Conservation (phyloP, 92 coral and sea anemone species). For the Porites rus region DNA sequence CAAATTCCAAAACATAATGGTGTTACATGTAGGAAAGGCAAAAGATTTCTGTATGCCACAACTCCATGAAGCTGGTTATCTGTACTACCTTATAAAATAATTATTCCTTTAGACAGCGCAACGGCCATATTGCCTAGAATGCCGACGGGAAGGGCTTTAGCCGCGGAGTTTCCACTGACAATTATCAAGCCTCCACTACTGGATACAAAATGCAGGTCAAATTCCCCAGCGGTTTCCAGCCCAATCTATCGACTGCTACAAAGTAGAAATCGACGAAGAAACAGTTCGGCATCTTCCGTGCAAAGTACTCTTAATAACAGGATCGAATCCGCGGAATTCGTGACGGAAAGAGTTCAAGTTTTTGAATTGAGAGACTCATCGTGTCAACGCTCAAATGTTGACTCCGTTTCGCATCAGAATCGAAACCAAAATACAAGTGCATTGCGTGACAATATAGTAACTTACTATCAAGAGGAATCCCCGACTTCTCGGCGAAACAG, state of each 20-base stretch:
- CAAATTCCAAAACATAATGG: slow-evolving; percentile 8
- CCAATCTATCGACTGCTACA: slow-evolving; percentile 65
- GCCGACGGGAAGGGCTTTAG: slow-evolving; percentile 28
- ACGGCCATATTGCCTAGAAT: slow-evolving; percentile 70
- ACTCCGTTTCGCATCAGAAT: background rate
- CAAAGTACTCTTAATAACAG: slow-evolving; percentile 16
- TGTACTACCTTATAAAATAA: slow-evolving; percentile 1
- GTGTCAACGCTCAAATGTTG: background rate
- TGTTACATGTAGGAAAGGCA: background rate
- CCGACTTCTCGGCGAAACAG: background rate
- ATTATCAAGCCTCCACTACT: slow-evolving; percentile 65
- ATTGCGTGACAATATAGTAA: background rate
- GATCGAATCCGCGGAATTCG: slow-evolving; percentile 9
- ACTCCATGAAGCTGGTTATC: background rate
- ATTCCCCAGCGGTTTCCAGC: slow-evolving; percentile 43
- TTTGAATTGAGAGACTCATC: slow-evolving; percentile 9
- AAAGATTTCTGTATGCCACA: background rate
- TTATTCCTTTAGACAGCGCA: slow-evolving; percentile 72
- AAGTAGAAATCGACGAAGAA: slow-evolving; percentile 67
- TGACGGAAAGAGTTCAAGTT: slow-evolving; percentile 33
- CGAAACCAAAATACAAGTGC: background rate
- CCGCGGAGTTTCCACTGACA: slow-evolving; percentile 67
- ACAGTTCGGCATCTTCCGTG: slow-evolving; percentile 71
- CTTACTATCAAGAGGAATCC: background rate
- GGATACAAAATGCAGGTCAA: slow-evolving; percentile 37